Percentiles rank a stretch among this genome's conserved stretches.
phyloP scores from a whole-genome alignment of 2,797 vertebrate genomes.

The Spheniscus humboldti region DNA sequence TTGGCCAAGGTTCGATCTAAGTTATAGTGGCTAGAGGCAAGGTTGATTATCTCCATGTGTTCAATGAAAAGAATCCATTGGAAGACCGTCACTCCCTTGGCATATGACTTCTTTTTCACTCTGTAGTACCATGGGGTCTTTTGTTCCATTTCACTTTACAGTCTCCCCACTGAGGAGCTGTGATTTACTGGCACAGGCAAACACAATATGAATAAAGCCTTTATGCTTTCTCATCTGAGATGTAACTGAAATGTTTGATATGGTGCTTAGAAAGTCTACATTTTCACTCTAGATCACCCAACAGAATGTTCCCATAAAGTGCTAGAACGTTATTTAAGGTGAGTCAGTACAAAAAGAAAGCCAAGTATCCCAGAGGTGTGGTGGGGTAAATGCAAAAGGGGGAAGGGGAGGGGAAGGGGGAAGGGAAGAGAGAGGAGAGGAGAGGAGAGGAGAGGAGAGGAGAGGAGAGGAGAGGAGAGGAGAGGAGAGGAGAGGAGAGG shows the following conservation, averaged over 20 bases:
- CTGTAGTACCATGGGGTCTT: conserved; percentile 19
- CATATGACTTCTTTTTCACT: conserved; percentile 37
- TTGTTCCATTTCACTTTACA: conserved; percentile 23
- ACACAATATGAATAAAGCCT: conserved; percentile 46
- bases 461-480: too few species aligned
- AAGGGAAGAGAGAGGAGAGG: too few species aligned
- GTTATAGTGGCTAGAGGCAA: background rate
- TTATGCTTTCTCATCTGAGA: conserved; percentile 19
- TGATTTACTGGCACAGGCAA: background rate
- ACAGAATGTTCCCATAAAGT: background rate
- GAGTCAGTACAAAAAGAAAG: background rate
- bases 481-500: too few species aligned
- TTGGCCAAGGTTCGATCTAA: background rate
- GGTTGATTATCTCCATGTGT: background rate
- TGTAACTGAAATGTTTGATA: background rate
- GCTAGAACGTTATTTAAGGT: background rate
- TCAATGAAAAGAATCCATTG: conserved; percentile 33
- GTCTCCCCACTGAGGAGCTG: background rate
- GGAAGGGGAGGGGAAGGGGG: too few species aligned
- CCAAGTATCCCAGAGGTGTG: background rate
- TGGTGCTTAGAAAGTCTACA: background rate
- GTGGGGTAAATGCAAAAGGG: background rate
- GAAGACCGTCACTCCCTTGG: conserved; percentile 22
- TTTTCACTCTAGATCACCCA: background rate
- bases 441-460: too few species aligned